A percentile compares a stretch with the other conserved stretches of the same genome.
phyloP scores from a whole-genome alignment of 2,797 vertebrate genomes.

The Pogoniulus pusillus region DNA sequence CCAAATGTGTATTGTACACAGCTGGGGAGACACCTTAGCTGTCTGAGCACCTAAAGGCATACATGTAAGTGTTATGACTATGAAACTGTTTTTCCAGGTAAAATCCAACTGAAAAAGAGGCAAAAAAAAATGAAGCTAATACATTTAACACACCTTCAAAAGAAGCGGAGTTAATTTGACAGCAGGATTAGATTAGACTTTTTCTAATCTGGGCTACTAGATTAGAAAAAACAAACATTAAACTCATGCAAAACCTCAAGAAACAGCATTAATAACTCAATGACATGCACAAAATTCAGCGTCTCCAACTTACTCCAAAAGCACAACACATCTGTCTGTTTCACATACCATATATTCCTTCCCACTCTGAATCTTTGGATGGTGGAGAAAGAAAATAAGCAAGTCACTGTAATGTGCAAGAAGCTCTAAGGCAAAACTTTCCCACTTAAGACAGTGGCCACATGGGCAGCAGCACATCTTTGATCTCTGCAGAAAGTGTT shows the following conservation, averaged over 20 bases:
- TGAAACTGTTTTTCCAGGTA: not conserved
- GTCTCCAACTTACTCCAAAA: conserved; percentile 29
- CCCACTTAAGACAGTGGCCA: not conserved
- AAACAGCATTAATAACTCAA: conserved; percentile 25
- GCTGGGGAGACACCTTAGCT: not conserved
- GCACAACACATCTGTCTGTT: not conserved
- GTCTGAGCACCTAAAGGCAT: not conserved
- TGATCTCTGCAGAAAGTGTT: not conserved
- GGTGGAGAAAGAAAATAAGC: conserved; percentile 52
- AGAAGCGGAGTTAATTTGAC: conserved; percentile 2
- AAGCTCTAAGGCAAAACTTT: not conserved
- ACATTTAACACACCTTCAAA: not conserved
- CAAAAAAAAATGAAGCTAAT: not conserved
- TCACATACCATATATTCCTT: conserved; percentile 69
- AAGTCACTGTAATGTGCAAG: conserved; percentile 1
- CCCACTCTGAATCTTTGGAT: conserved; percentile 67
- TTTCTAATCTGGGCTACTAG: not conserved
- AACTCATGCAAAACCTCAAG: conserved; percentile 31
- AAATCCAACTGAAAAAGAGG: not conserved
- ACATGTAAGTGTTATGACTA: not conserved
- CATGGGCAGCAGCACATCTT: not conserved
- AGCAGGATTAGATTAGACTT: conserved; percentile 5
- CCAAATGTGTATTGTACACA: not conserved
- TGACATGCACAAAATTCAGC: conserved; percentile 33
- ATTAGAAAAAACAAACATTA: not conserved